Conservation (phyloP, 1,140 invertebrate genomes). For the Papilio polytes region DNA sequence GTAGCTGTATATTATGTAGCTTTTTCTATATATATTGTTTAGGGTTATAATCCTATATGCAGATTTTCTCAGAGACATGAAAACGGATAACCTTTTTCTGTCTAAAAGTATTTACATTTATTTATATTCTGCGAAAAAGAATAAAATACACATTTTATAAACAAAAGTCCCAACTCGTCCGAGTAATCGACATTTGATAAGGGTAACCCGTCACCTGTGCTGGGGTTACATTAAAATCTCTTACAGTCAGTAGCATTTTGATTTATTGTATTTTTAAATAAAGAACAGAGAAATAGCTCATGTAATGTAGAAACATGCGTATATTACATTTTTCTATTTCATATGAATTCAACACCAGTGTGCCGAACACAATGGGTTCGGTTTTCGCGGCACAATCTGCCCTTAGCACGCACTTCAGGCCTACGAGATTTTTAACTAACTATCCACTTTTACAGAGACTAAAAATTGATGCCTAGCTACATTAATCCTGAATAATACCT, state of each 20-base stretch:
- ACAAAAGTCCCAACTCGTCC: conserved; percentile 32
- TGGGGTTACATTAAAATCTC: conserved; percentile 26
- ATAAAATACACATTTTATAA: conserved; percentile 20
- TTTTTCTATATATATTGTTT: too few species aligned
- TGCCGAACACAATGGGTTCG: too few species aligned
- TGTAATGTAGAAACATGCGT: background rate
- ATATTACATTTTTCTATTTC: background rate
- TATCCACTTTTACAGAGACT: too few species aligned
- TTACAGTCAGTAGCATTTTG: conserved; percentile 20
- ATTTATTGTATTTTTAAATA: conserved; percentile 16
- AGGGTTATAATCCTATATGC: background rate
- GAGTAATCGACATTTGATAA: conserved; percentile 34
- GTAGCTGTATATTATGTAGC: too few species aligned
- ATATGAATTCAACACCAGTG: too few species aligned
- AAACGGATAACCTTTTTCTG: background rate
- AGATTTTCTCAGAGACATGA: background rate
- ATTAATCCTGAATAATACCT: too few species aligned
- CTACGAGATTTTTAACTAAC: too few species aligned
- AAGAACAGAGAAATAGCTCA: background rate
- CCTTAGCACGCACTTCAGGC: too few species aligned
- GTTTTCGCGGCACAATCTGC: too few species aligned
- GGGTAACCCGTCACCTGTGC: conserved; percentile 30
- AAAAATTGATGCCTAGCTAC: too few species aligned
- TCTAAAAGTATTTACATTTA: conserved; percentile 9
- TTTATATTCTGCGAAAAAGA: conserved; percentile 9